phyloP scores from a whole-genome alignment of 2,888 invertebrate genomes.

The Ophion costatus region DNA sequence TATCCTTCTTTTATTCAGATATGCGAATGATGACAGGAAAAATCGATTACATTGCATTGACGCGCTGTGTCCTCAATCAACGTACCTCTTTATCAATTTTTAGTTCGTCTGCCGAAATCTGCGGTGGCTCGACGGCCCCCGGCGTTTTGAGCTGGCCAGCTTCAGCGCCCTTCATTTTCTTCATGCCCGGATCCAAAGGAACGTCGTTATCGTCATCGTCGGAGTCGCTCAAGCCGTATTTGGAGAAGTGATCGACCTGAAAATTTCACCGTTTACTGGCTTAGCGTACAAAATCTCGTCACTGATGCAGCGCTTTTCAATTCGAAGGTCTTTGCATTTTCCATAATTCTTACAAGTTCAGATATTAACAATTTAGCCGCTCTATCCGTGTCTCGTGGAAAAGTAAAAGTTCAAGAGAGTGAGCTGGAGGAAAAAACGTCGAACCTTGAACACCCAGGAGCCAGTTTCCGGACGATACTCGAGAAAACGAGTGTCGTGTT shows the following conservation, averaged over 20 bases:
- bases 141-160: constrained; percentile 30
- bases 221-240: constrained; percentile 95
- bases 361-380: background rate
- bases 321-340: background rate
- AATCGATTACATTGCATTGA: background rate
- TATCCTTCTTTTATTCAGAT: background rate
- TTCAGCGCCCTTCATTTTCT: constrained; percentile 67
- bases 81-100: constrained; percentile 55
- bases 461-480: constrained; percentile 98
- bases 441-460: constrained; percentile 97
- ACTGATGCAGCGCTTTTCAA: background rate
- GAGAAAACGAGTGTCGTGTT: constrained; percentile 95
- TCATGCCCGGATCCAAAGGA: constrained; percentile 77
- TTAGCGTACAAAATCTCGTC: background rate
- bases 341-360: background rate
- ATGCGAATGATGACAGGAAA: background rate
- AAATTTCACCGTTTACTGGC: constrained; percentile 27
- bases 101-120: constrained; percentile 11
- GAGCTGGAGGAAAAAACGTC: background rate
- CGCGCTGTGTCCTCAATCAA: constrained; percentile 36
- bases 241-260: constrained; percentile 96
- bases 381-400: background rate
- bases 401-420: background rate
- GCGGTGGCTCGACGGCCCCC: constrained; percentile 25
- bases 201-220: constrained; percentile 91